A percentile compares a stretch with the other conserved stretches of the same genome.
Conservation (phyloP, 2,888 invertebrate genomes). For the Ophion obscuratus region DNA sequence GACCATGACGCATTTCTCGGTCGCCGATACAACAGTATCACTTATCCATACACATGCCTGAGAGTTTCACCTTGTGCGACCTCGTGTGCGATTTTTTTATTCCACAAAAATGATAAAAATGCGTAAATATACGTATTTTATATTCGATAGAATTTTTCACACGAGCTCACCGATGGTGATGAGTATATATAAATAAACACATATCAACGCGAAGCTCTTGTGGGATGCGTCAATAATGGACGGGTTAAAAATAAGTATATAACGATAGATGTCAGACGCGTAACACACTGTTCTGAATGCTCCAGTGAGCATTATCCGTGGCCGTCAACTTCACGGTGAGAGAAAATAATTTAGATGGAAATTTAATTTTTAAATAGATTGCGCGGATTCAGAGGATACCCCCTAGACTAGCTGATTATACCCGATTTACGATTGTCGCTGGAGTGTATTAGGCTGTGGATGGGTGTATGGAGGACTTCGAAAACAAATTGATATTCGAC, state of each 20-base stretch:
- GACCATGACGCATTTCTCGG: neutral
- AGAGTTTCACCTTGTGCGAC: neutral
- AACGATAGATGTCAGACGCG: conserved; percentile 11
- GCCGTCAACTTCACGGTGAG: conserved; percentile 3
- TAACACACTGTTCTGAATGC: neutral
- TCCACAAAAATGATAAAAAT: conserved; percentile 6
- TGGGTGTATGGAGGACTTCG: too few relatives aligned
- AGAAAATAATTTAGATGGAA: conserved; percentile 2
- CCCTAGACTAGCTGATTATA: neutral
- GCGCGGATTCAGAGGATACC: neutral
- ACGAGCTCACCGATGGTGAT: neutral
- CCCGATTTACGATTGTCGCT: neutral
- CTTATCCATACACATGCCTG: neutral
- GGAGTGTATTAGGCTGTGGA: neutral
- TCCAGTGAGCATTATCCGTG: neutral
- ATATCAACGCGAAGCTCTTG: neutral
- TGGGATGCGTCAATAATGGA: conserved; percentile 13
- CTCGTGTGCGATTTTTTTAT: neutral
- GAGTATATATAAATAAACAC: neutral
- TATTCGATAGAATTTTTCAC: conserved; percentile 14
- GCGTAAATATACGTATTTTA: neutral
- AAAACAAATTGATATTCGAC: too few relatives aligned
- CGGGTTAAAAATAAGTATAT: conserved; percentile 35
- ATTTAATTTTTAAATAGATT: conserved; percentile 15
- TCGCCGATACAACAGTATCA: too few relatives aligned